phyloP scores from a whole-genome alignment of 2,113 vertebrate species.

The Bombycilla garrulus region DNA sequence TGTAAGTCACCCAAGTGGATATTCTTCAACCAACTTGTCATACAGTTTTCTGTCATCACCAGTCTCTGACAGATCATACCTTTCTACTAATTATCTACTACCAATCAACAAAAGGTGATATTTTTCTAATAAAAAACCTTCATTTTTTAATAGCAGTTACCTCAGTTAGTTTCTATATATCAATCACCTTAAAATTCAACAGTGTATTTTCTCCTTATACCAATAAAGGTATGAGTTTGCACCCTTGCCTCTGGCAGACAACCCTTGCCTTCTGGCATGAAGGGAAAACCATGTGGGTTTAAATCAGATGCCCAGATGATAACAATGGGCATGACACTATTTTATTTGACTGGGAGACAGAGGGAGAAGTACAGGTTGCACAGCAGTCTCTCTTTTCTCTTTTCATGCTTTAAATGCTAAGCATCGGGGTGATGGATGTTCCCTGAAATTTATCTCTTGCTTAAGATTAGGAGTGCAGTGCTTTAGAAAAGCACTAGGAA shows the following conservation, averaged over 20 bases:
- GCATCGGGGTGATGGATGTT: background rate
- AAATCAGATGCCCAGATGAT: background rate
- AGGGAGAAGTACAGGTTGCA: background rate
- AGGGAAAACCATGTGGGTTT: background rate
- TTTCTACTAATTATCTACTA: background rate
- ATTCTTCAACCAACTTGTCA: background rate
- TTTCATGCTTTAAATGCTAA: background rate
- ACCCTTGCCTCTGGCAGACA: background rate
- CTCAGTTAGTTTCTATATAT: background rate
- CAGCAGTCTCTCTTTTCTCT: background rate
- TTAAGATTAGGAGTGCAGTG: background rate
- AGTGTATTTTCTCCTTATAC: background rate
- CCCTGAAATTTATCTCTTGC: background rate
- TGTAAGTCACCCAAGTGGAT: background rate
- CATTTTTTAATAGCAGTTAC: background rate
- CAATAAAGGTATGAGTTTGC: background rate
- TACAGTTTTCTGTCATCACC: rapidly evolving
- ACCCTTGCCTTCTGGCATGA: no score
- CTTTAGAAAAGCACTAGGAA: background rate
- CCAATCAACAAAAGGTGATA: background rate
- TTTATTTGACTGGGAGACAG: background rate
- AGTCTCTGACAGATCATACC: background rate
- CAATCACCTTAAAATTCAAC: background rate
- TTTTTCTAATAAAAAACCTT: background rate
- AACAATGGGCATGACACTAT: background rate